Percentiles rank a stretch among this genome's conserved stretches.
Conservation (phyloP, 1,140 invertebrate species). For the Drosophila dunni region DNA sequence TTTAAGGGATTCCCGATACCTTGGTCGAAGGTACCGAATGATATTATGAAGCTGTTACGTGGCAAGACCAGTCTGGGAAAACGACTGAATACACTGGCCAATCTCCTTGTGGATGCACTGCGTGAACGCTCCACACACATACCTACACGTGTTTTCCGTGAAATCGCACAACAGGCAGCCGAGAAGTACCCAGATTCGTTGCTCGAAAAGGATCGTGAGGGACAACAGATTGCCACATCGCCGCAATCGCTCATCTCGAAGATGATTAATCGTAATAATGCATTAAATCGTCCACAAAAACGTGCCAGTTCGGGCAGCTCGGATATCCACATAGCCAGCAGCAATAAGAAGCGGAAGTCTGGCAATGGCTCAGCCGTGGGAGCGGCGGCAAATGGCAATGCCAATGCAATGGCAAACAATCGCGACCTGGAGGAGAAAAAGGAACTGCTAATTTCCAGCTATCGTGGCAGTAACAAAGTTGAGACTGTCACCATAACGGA, state of each 20-base stretch:
- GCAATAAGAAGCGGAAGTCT: constrained; percentile 64
- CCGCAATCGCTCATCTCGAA: constrained; percentile 73
- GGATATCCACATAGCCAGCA: constrained; percentile 59
- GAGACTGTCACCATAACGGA: constrained; percentile 53
- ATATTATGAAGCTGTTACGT: constrained; percentile 70
- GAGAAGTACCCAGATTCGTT: constrained; percentile 73
- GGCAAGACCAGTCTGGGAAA: constrained; percentile 63
- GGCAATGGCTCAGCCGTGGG: not conserved
- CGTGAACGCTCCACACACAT: constrained; percentile 62
- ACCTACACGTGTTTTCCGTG: constrained; percentile 60
- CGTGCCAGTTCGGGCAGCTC: constrained; percentile 59
- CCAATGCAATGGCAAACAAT: constrained; percentile 51
- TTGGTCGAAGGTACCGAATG: constrained; percentile 69
- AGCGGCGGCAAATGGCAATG: constrained; percentile 57
- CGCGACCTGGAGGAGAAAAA: constrained; percentile 68
- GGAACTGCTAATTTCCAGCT: constrained; percentile 61
- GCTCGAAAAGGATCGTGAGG: constrained; percentile 72
- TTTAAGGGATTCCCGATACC: constrained; percentile 75
- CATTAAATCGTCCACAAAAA: constrained; percentile 66
- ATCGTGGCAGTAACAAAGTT: constrained; percentile 52
- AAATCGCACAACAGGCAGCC: constrained; percentile 71
- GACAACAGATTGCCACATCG: constrained; percentile 71
- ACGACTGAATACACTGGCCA: constrained; percentile 65
- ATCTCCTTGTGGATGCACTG: constrained; percentile 64
- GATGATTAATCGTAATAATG: constrained; percentile 75